These are phyloP conservation scores for Patiria miniata DNA, from an alignment of 35 echinoderm and acorn worm species.

Conservation along the genomic window DNA sequence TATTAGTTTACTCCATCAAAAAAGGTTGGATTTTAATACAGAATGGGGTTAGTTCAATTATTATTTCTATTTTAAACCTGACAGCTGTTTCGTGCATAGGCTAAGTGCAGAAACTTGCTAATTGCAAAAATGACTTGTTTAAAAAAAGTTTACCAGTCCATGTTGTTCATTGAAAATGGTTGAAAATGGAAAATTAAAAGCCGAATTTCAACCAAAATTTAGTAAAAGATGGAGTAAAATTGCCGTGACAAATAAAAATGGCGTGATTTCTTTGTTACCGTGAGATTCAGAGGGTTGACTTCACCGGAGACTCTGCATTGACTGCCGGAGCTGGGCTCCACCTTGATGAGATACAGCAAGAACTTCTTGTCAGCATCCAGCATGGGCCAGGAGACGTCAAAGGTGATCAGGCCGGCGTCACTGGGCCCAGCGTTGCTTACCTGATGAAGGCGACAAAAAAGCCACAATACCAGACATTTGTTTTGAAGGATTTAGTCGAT, in stretches of 20 bases:
- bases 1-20: not conserved
- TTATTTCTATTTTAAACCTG: not conserved
- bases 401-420: not conserved
- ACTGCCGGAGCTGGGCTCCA: not conserved
- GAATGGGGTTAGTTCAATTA: not conserved
- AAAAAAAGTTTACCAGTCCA: not conserved
- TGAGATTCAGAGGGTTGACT: constrained; percentile 39
- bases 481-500: no score
- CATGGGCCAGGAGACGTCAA: constrained; percentile 42
- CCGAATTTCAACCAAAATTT: no score
- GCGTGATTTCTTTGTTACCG: no score
- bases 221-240: no score
- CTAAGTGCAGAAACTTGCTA: no score
- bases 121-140: no score
- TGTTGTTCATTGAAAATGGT: not conserved
- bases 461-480: no score
- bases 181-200: no score
- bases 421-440: constrained; percentile 38
- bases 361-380: constrained; percentile 21
- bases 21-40: not conserved
- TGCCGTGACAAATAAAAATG: no score
- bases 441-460: not conserved
- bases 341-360: constrained; percentile 40
- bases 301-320: constrained; percentile 28
- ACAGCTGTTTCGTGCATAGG: not conserved